These are phyloP conservation scores for Baccha elongata DNA, from an alignment of 2,888 invertebrate genomes.

Conservation along the genomic window DNA sequence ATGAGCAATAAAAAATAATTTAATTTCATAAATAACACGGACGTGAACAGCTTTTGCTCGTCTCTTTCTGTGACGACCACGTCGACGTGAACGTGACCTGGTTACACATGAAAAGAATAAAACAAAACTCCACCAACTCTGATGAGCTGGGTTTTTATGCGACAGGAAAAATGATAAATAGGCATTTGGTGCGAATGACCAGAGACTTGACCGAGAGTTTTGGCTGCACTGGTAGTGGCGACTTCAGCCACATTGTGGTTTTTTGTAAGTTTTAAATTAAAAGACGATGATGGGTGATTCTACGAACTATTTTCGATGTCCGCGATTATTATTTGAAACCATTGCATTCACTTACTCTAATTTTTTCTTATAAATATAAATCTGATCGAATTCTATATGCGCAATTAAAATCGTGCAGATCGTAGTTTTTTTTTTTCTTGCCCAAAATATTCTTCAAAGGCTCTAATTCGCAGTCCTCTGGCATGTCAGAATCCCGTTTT, in stretches of 20 bases:
- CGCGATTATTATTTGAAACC: too few relatives aligned
- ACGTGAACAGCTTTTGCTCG: slow-evolving; percentile 62
- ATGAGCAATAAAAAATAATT: slow-evolving; percentile 73
- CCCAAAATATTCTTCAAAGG: too few relatives aligned
- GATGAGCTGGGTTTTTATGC: neutral
- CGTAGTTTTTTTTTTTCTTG: too few relatives aligned
- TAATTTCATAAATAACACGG: slow-evolving; percentile 73
- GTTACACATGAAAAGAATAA: slow-evolving; percentile 66
- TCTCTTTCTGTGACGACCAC: slow-evolving; percentile 62
- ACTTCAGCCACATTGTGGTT: neutral
- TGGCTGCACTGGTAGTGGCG: slow-evolving; percentile 44
- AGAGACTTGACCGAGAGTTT: slow-evolving; percentile 51
- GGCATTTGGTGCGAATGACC: slow-evolving; percentile 67
- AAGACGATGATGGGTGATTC: too few relatives aligned
- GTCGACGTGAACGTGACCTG: slow-evolving; percentile 69
- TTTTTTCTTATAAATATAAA: too few relatives aligned
- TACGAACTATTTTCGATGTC: too few relatives aligned
- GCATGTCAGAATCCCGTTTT: too few relatives aligned
- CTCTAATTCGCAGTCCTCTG: too few relatives aligned
- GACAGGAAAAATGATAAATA: slow-evolving; percentile 45
- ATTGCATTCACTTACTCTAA: too few relatives aligned
- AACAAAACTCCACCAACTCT: slow-evolving; percentile 31
- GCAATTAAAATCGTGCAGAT: too few relatives aligned
- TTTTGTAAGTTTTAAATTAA: too few relatives aligned
- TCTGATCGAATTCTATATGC: too few relatives aligned